phyloP scores from a whole-genome alignment of 2,888 invertebrate species.

The Ichneumon xanthorius region DNA sequence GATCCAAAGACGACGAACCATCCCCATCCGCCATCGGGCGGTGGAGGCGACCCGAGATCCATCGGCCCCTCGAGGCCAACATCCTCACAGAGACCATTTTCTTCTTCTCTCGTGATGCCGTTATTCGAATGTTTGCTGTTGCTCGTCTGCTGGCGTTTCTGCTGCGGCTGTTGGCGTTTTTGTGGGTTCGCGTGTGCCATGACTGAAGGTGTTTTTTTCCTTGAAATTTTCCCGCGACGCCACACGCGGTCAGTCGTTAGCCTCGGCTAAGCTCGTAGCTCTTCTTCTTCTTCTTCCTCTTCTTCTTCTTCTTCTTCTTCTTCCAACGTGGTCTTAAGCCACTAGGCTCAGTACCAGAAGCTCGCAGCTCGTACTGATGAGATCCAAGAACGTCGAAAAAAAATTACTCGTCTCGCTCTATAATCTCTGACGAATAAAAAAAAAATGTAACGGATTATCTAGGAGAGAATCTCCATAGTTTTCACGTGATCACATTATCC shows the following conservation, averaged over 20 bases:
- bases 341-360: background rate
- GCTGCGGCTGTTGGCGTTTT: constrained; percentile 49
- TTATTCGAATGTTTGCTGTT: constrained; percentile 53
- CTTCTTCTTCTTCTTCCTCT: no score
- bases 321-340: background rate
- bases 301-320: background rate
- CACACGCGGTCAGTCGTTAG: constrained; percentile 5
- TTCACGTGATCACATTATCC: constrained; percentile 36
- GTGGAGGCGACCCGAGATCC: constrained; percentile 85
- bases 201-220: constrained; percentile 37
- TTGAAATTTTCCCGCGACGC: constrained; percentile 6
- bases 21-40: constrained; percentile 98
- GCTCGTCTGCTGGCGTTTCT: constrained; percentile 13
- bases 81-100: constrained; percentile 65
- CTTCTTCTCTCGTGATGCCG: constrained; percentile 62
- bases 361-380: background rate
- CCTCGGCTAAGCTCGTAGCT: background rate
- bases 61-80: constrained; percentile 45
- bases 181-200: constrained; percentile 74
- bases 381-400: background rate
- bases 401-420: background rate
- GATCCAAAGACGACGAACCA: constrained; percentile 97
- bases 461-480: constrained; percentile 37
- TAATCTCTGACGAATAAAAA: background rate
- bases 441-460: background rate